Evolutionary conservation across 1,140 invertebrate species (phyloP).

Genomic region (Pseudomyrmex concolor): DNA sequence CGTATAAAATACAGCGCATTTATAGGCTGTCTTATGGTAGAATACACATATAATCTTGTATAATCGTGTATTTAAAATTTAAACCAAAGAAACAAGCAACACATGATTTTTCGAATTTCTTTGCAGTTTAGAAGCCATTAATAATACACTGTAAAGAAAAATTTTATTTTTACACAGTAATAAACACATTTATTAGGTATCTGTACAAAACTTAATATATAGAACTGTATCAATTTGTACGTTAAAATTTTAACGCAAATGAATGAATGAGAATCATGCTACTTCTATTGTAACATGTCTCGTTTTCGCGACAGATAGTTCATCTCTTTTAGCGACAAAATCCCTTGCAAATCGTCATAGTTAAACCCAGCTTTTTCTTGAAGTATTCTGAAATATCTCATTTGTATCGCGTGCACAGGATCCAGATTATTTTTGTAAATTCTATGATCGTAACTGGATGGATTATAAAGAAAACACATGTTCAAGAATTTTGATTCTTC

Average conservation of each 20-base stretch:
- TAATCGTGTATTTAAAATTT: not conserved
- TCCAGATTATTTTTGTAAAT: slow-evolving; percentile 18
- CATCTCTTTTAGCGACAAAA: slow-evolving; percentile 67
- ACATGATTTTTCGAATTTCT: too few species aligned
- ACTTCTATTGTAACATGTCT: slow-evolving; percentile 55
- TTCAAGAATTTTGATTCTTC: slow-evolving; percentile 77
- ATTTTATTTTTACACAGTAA: too few species aligned
- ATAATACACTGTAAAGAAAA: too few species aligned
- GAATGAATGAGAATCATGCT: not conserved
- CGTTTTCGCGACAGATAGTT: slow-evolving; percentile 72
- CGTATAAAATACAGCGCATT: too few species aligned
- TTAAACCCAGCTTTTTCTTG: slow-evolving; percentile 54
- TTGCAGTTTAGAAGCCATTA: too few species aligned
- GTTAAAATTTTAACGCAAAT: not conserved
- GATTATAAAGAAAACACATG: slow-evolving; percentile 53
- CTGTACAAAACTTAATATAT: not conserved
- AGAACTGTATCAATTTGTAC: not conserved
- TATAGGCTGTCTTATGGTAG: not conserved
- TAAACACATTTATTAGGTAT: too few species aligned
- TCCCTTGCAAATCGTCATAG: slow-evolving; percentile 55
- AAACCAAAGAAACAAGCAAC: too few species aligned
- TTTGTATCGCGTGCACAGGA: slow-evolving; percentile 38
- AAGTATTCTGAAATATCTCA: slow-evolving; percentile 42
- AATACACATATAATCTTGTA: slow-evolving; percentile 10
- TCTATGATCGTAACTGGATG: not conserved